Evolutionary conservation across 1,140 invertebrate genomes (phyloP).

Genomic region (Tribolium castaneum): DNA sequence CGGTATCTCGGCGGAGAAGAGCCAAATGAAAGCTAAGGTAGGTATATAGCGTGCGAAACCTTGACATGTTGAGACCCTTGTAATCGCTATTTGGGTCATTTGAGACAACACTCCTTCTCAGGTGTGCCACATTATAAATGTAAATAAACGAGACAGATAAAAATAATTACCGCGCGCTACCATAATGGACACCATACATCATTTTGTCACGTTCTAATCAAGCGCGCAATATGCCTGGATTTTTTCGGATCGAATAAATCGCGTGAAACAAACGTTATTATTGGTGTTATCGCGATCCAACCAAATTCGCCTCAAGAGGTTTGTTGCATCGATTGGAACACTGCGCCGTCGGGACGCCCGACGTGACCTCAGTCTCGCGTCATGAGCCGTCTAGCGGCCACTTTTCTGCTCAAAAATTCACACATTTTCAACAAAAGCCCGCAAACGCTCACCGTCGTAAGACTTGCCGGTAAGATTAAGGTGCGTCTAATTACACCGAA

Average conservation of each 20-base stretch:
- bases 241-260: background rate
- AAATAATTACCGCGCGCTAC: conserved; percentile 12
- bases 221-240: background rate
- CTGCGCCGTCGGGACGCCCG: conserved; percentile 14
- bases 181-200: background rate
- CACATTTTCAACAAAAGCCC: background rate
- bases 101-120: conserved; percentile 52
- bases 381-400: background rate
- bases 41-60: conserved; percentile 46
- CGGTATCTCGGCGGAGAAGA: conserved; percentile 81
- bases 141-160: conserved; percentile 48
- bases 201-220: conserved; percentile 1
- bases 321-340: conserved; percentile 14
- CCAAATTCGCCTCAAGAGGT: background rate
- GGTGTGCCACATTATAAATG: conserved; percentile 53
- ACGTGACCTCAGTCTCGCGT: background rate
- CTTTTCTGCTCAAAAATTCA: background rate
- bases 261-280: background rate
- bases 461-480: background rate
- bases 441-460: background rate
- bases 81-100: conserved; percentile 20
- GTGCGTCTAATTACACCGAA: background rate
- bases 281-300: conserved; percentile 25
- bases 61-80: background rate
- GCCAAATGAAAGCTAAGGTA: conserved; percentile 78